Evolutionary conservation across 2,797 vertebrate species (phyloP).

Genomic region (Enteromius fasciolatus): DNA sequence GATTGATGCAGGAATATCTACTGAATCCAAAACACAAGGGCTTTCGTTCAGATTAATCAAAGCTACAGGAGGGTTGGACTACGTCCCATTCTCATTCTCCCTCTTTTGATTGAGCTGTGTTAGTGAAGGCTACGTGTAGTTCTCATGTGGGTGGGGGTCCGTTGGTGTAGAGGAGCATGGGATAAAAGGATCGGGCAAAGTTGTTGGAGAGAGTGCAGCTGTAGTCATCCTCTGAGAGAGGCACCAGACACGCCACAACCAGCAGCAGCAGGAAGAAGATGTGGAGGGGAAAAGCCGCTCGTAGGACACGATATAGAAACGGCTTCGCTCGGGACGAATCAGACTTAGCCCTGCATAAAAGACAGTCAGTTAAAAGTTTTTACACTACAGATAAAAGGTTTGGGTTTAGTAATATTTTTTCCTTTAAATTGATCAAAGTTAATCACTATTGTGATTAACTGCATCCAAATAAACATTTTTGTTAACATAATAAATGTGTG

Average conservation of each 20-base stretch:
- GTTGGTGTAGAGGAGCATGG: slow-evolving; percentile 92
- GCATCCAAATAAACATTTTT: no score
- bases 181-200: slow-evolving; percentile 93
- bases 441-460: no score
- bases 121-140: not conserved
- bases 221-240: slow-evolving; percentile 83
- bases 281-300: slow-evolving; percentile 87
- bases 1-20: not conserved
- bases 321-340: slow-evolving; percentile 66
- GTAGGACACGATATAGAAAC: slow-evolving; percentile 83
- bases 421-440: no score
- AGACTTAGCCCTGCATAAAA: slow-evolving; percentile 64
- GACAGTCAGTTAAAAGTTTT: not conserved
- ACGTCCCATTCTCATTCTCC: not conserved
- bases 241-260: slow-evolving; percentile 84
- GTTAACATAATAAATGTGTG: no score
- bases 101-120: not conserved
- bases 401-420: not conserved
- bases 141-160: slow-evolving; percentile 90
- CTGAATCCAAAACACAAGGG: not conserved
- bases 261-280: slow-evolving; percentile 86
- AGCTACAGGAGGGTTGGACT: slow-evolving; percentile 24
- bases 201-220: slow-evolving; percentile 92
- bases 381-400: not conserved
- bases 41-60: not conserved